Evolutionary conservation across 2,888 invertebrate species (phyloP).

Genomic region (Diadegma fenestrale): DNA sequence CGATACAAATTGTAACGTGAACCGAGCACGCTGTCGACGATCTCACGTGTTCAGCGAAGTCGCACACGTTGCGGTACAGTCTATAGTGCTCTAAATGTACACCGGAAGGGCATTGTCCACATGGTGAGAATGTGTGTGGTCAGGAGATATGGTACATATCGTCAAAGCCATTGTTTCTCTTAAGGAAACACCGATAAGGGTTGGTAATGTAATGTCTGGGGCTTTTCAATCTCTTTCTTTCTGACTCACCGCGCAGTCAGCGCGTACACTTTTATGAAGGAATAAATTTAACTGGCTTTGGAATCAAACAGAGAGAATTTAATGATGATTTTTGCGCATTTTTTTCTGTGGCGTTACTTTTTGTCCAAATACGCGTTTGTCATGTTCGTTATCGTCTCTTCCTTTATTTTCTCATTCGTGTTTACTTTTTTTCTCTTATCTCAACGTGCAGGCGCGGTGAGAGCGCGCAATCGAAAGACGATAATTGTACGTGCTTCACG

Average conservation of each 20-base stretch:
- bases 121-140: constrained; percentile 29
- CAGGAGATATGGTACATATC: constrained; percentile 14
- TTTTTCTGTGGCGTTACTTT: not conserved
- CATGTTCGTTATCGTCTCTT: constrained; percentile 15
- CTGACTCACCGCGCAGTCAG: not conserved
- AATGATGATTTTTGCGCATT: not conserved
- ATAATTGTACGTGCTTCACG: constrained; percentile 43
- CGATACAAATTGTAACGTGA: constrained; percentile 70
- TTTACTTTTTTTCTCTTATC: constrained; percentile 19
- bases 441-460: not conserved
- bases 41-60: constrained; percentile 28
- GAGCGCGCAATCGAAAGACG: constrained; percentile 42
- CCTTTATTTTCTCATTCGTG: constrained; percentile 1
- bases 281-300: not conserved
- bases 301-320: not conserved
- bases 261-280: not conserved
- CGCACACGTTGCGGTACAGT: constrained; percentile 16
- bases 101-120: constrained; percentile 76
- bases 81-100: constrained; percentile 69
- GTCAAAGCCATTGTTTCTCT: constrained; percentile 58
- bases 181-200: constrained; percentile 68
- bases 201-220: constrained; percentile 37
- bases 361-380: constrained; percentile 6
- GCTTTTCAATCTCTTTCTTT: constrained; percentile 10
- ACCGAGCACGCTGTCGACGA: constrained; percentile 21